Percentiles rank a stretch among this genome's conserved stretches.
phyloP scores from a whole-genome alignment of 2,113 vertebrate species.

The pig (Sus scrofa) region T2T-Sscrofa CM000830.6:17290501-17291000 shows the following conservation, averaged over 20 bases:
- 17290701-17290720: slow-evolving; percentile 21
- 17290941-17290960: not conserved
- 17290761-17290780: slow-evolving; percentile 40
- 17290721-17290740: slow-evolving; percentile 20
- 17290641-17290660: not conserved
- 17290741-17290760: not conserved
- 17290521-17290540: not conserved
- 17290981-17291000: not conserved
- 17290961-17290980: not conserved
- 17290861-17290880: not conserved
- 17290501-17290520: not conserved
- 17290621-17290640: slow-evolving; percentile 23
- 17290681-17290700: slow-evolving; percentile 12
- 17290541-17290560: not conserved
- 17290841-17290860: not conserved
- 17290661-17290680: not conserved
- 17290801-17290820: not conserved
- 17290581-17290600: not conserved
- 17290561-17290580: not conserved
- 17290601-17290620: slow-evolving; percentile 13
- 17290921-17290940: not conserved
- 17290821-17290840: not conserved
- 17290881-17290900: not conserved
- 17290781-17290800: slow-evolving; percentile 55
- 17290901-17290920: slow-evolving; percentile 1